Base-by-base conservation (phyloP, 2,113 vertebrate genomes). In the Phrynocephalus versicolor region DNA sequence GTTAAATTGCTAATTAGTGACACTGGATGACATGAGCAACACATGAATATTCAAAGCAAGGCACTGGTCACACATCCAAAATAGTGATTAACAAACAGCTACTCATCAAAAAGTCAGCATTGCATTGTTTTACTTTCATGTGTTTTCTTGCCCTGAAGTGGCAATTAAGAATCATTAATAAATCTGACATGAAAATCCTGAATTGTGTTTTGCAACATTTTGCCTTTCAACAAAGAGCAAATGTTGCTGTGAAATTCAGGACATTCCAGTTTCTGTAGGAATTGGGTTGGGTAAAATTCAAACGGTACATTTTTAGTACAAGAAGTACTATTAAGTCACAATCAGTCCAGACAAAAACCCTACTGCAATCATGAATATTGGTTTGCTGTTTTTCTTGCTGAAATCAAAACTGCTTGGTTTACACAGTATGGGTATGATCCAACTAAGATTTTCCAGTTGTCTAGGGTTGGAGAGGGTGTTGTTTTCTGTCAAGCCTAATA, bases 121-220 rank as follows among this genome's bases (percentile, higher is more conserved):
- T 81, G 15, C 39, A 65, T 73, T 89, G 85, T 90, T 87, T 4
- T n/a, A 78, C 45, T 45, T 39, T 71, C 69, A 3, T 55, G 9
- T 81, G 39, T 88, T 84, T 87, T 84, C 8, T 19, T 82, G 85
- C 78, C 30, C 80, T 88, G 84, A 84, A 83, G 81, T 81, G 33
- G 64, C 25, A 89, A 88, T 19, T 76, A 84, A 88, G 85, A 81
- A 76, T 41, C 62, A 81, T 18, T 89, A 81, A 82, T 88, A 88
- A 86, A 90, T 83, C 1, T 62, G 33, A 6, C 69, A 77, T 81
- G 30, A 27, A 89, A 89, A 76, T 88, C 1, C 33, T 83, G 58
- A 88, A 79, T 23, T 72, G 21, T 15, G 65, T 88, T 88, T 88
- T 72, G 1, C 27, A 77, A 45, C 37, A 27, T 64, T 78, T 69